A percentile compares a stretch with the other conserved stretches of the same genome.
Conservation (phyloP, 1,140 invertebrate species). For the Caenorhabditis remanei region DNA sequence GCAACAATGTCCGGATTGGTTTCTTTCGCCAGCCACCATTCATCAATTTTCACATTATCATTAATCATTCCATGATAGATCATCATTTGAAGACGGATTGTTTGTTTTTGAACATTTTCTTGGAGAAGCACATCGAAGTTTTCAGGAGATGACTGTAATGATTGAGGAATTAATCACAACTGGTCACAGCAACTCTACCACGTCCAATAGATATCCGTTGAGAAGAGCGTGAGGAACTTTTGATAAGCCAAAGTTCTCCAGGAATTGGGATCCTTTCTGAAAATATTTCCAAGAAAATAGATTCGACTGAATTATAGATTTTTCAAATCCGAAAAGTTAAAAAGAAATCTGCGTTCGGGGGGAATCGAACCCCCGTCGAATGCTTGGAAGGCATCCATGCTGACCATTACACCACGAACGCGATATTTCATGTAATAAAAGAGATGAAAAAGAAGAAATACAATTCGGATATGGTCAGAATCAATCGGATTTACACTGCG, state of each 20-base stretch:
- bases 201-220: constrained; percentile 27
- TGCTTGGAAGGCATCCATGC: constrained; percentile 65
- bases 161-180: not conserved
- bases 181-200: not conserved
- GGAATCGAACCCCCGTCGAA: constrained; percentile 65
- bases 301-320: no score
- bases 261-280: not conserved
- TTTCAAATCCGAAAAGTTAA: not conserved
- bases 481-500: no score
- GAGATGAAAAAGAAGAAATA: constrained; percentile 4
- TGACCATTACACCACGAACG: constrained; percentile 65
- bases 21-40: not conserved
- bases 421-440: not conserved
- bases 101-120: constrained; percentile 25
- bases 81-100: not conserved
- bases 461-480: no score
- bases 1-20: not conserved
- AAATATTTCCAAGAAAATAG: not conserved
- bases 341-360: constrained; percentile 59
- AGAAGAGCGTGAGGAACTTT: not conserved
- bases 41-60: constrained; percentile 3
- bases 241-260: not conserved
- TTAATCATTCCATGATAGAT: not conserved
- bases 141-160: not conserved
- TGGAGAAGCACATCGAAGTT: not conserved